Evolutionary conservation across 1,140 invertebrate species (phyloP), one percentile per base, ranked within the genome.

Genomic region (Archivesica marissinica): DNA sequence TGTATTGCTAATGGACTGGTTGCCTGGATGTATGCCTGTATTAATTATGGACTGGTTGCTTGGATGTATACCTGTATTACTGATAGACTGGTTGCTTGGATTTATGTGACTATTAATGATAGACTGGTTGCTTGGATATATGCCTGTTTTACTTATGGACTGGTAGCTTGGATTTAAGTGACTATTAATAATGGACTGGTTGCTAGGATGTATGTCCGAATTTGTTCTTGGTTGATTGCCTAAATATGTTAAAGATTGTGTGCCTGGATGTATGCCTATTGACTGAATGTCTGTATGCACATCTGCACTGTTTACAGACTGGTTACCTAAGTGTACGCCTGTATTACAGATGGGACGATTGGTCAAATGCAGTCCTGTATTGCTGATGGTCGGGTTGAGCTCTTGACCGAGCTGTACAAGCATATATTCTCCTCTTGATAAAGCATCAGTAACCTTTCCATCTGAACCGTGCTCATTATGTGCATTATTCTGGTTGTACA

Each of bases 351-450:
- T 35, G 15, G 59, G 38, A 30, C 38, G 59, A 33, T 64, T 64
- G 15, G 2, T 33, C 13, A 64, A 13, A 3, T 64, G 28, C 30
- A 35, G n/a, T n/a, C n/a, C n/a, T n/a, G n/a, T n/a, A n/a, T n/a
- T n/a, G n/a, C n/a, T n/a, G n/a, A n/a, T n/a, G n/a, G n/a, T n/a
- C n/a, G n/a, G 59, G 30, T 64, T 64, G 4, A 64, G 7, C 17
- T 64, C 9, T 64, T 64, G 59, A 25, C 30, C 59, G 20, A 64
- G 59, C n/a, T 64, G 59, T 35, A 64, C 59, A 35, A 64, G 33
- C 1, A 33, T 35, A 20, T 64, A 64, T 3, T 15, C 30, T 3
- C 59, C 23, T 15, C 23, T 11, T 35, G 30, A 33, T 35, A 3
- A 35, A 35, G 30, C 38, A 25, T 64, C 59, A 28, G 30, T 4